Percentiles rank a stretch among this genome's conserved stretches.
These are phyloP conservation scores for Gila orcuttii DNA, from an alignment of 2,113 vertebrate genomes.

Conservation along the genomic window DNA sequence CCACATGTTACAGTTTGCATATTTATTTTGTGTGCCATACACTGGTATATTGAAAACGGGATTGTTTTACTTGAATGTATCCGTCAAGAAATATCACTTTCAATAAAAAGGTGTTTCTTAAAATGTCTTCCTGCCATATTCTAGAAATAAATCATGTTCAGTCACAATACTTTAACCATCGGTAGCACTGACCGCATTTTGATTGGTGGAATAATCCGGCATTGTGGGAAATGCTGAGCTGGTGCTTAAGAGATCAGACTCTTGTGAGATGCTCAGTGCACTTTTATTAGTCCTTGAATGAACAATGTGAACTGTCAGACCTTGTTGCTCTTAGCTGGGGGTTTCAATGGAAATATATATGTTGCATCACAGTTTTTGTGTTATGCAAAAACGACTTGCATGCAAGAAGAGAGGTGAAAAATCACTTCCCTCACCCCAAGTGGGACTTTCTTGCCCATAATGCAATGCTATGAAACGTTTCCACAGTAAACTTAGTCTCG, in stretches of 20 bases:
- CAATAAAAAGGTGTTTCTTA: not conserved
- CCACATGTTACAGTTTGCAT: not conserved
- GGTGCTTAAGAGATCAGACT: not conserved
- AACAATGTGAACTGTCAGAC: constrained; percentile 30
- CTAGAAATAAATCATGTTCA: not conserved
- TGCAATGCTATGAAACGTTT: constrained; percentile 25
- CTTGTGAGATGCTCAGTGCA: constrained; percentile 22
- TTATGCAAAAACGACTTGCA: constrained; percentile 45
- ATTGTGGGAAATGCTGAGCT: not conserved
- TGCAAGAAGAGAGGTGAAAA: constrained; percentile 39
- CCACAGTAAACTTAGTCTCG: constrained; percentile 38
- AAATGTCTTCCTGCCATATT: not conserved
- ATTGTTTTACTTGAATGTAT: constrained; percentile 8
- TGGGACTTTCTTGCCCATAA: constrained; percentile 2
- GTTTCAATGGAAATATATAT: constrained; percentile 38
- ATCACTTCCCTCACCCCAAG: not conserved
- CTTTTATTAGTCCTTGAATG: constrained; percentile 50
- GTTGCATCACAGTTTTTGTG: constrained; percentile 48
- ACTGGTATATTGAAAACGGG: too few relatives aligned
- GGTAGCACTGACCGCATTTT: not conserved
- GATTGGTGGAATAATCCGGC: not conserved
- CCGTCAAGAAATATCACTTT: not conserved
- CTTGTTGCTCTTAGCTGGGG: constrained; percentile 20
- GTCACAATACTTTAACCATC: not conserved
- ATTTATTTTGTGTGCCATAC: not conserved